Percentiles rank a stretch among this genome's conserved stretches.
These are phyloP conservation scores for Agrotis exclamationis DNA, from an alignment of 2,888 invertebrate species.

Conservation along the genomic window DNA sequence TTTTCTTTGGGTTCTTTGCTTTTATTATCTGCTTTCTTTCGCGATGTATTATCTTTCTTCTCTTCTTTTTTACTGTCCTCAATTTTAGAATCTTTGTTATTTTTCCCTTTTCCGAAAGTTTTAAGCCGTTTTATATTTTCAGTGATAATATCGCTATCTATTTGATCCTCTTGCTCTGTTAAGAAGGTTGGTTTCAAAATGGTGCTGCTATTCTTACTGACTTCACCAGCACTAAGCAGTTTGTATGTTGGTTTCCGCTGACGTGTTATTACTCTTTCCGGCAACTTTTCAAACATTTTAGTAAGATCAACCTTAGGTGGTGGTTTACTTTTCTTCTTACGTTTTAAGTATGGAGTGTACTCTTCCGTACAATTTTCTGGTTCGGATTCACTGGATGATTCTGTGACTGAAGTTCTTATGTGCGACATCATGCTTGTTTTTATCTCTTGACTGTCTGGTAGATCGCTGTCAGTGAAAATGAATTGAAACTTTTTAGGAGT, in stretches of 20 bases:
- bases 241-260: slow-evolving; percentile 82
- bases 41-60: slow-evolving; percentile 30
- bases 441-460: slow-evolving; percentile 86
- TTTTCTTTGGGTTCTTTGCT: slow-evolving; percentile 56
- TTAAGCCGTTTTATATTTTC: slow-evolving; percentile 81
- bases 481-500: slow-evolving; percentile 79
- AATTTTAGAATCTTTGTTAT: slow-evolving; percentile 59
- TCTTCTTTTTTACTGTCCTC: slow-evolving; percentile 40
- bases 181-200: slow-evolving; percentile 77
- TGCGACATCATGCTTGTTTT: slow-evolving; percentile 73
- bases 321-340: slow-evolving; percentile 70
- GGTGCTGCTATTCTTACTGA: slow-evolving; percentile 62
- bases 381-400: slow-evolving; percentile 83
- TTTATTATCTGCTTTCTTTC: slow-evolving; percentile 40
- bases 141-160: slow-evolving; percentile 79
- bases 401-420: slow-evolving; percentile 65
- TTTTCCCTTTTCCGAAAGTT: slow-evolving; percentile 72
- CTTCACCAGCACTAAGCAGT: slow-evolving; percentile 60
- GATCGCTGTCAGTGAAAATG: slow-evolving; percentile 77
- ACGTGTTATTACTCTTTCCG: slow-evolving; percentile 80
- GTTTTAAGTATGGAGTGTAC: slow-evolving; percentile 75
- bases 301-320: slow-evolving; percentile 77
- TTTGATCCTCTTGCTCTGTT: slow-evolving; percentile 76
- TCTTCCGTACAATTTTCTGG: slow-evolving; percentile 76
- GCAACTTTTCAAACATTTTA: slow-evolving; percentile 77